Conservation (phyloP, 2,113 vertebrate species). For the Tenrec ecaudatus region DNA sequence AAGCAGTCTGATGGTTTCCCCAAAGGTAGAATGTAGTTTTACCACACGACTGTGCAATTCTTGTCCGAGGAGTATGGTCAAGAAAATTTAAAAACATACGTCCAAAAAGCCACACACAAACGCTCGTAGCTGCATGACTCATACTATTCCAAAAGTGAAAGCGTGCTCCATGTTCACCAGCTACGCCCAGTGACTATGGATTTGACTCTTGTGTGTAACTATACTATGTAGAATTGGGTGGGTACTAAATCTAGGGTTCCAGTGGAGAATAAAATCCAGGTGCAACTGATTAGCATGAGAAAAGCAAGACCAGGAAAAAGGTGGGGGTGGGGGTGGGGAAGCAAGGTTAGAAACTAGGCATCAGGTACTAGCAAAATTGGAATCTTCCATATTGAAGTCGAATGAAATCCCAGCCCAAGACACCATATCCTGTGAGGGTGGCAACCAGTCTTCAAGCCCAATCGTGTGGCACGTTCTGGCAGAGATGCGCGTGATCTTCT, state of each 20-base stretch:
- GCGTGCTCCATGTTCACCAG: background rate
- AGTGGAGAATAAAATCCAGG: background rate
- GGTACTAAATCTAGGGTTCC: background rate
- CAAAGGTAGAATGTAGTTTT: background rate
- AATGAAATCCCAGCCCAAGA: background rate
- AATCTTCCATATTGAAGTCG: background rate
- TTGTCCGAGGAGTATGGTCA: background rate
- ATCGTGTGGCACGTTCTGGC: background rate
- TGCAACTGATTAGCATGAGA: background rate
- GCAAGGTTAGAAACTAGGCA: background rate
- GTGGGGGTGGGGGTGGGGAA: background rate
- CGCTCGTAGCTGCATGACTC: conserved; percentile 19
- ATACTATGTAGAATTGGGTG: background rate
- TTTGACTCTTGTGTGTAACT: conserved; percentile 7
- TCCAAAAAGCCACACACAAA: background rate
- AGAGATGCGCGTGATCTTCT: conserved; percentile 65
- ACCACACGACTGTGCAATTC: background rate
- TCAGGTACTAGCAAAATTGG: background rate
- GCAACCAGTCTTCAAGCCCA: conserved; percentile 33
- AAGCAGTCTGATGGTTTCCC: conserved; percentile 2
- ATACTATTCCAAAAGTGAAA: conserved; percentile 7
- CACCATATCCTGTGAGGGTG: background rate
- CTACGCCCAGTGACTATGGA: background rate
- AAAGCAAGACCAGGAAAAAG: background rate
- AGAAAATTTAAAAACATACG: background rate